phyloP scores from a whole-genome alignment of 2,888 invertebrate genomes.

The Eristalinus aeneus region DNA sequence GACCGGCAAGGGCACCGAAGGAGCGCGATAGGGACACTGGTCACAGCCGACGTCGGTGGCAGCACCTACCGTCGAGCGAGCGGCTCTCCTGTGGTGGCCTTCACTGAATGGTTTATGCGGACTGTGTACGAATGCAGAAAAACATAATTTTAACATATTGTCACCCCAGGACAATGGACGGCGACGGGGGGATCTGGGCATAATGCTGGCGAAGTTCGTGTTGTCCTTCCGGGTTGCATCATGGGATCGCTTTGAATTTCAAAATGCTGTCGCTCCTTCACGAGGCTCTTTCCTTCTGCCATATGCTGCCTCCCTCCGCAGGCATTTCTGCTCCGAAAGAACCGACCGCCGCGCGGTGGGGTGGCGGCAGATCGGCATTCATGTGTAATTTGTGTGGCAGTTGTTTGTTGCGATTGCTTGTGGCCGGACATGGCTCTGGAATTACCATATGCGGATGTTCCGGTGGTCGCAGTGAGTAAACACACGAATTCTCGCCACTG shows the following conservation, averaged over 20 bases:
- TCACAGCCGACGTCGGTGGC: slow-evolving; percentile 6
- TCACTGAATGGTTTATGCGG: slow-evolving; percentile 59
- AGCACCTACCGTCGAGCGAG: neutral
- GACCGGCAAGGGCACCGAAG: slow-evolving; percentile 23
- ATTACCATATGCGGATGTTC: slow-evolving; percentile 71
- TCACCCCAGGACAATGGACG: slow-evolving; percentile 50
- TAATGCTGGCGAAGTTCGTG: slow-evolving; percentile 19
- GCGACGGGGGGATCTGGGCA: neutral
- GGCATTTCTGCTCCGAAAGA: slow-evolving; percentile 36
- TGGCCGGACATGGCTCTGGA: slow-evolving; percentile 63
- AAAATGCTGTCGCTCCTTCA: slow-evolving; percentile 52
- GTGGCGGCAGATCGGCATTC: slow-evolving; percentile 29
- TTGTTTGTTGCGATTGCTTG: slow-evolving; percentile 63
- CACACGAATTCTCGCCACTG: slow-evolving; percentile 56
- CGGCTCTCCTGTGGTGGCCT: neutral
- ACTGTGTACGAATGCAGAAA: slow-evolving; percentile 69
- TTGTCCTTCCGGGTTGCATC: slow-evolving; percentile 60
- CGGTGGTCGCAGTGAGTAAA: slow-evolving; percentile 70
- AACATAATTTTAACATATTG: slow-evolving; percentile 71
- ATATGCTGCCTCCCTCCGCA: neutral
- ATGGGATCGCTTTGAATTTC: slow-evolving; percentile 60
- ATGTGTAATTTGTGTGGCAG: slow-evolving; percentile 63
- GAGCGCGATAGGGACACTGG: slow-evolving; percentile 37
- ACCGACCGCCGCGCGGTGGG: neutral
- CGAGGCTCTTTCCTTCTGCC: neutral